Percentiles rank a stretch among this genome's conserved stretches.
Evolutionary conservation across 2,797 vertebrate species (phyloP).

Genomic region (Geotrypetes seraphini): DNA sequence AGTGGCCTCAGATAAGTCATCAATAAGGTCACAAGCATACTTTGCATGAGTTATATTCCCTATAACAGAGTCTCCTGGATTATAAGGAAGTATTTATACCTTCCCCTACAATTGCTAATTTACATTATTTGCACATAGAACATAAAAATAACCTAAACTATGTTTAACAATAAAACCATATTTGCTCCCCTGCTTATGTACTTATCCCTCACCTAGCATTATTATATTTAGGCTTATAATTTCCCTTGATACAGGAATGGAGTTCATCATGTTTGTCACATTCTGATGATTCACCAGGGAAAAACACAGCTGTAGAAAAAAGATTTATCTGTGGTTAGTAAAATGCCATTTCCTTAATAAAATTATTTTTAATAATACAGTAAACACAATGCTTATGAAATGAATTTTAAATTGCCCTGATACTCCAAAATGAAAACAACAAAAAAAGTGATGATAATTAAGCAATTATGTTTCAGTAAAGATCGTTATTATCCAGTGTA

Average conservation of each 20-base stretch:
- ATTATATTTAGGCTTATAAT: constrained; percentile 2
- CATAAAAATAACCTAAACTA: too few relatives aligned
- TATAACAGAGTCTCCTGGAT: too few relatives aligned
- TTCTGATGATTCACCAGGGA: constrained; percentile 5
- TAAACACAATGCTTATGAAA: constrained; percentile 14
- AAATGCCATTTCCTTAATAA: constrained; percentile 14
- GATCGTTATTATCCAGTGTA: constrained; percentile 15
- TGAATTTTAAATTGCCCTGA: constrained; percentile 1
- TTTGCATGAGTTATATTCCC: too few relatives aligned
- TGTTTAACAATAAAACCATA: too few relatives aligned
- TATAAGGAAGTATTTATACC: too few relatives aligned
- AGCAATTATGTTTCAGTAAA: constrained; percentile 17
- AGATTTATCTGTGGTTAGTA: background rate
- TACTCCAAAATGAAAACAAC: too few relatives aligned
- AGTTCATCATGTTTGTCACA: constrained; percentile 9
- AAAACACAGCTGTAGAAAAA: constrained; percentile 4
- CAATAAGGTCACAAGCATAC: too few relatives aligned
- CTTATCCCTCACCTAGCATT: constrained; percentile 7
- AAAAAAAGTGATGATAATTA: constrained; percentile 11
- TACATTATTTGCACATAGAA: too few relatives aligned
- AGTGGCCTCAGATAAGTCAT: too few relatives aligned
- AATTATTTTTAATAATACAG: constrained; percentile 13
- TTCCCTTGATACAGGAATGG: background rate
- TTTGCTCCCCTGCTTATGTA: background rate
- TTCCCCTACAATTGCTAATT: too few relatives aligned